phyloP scores from a whole-genome alignment of 2,888 invertebrate genomes.

The Dusona sp. region DNA sequence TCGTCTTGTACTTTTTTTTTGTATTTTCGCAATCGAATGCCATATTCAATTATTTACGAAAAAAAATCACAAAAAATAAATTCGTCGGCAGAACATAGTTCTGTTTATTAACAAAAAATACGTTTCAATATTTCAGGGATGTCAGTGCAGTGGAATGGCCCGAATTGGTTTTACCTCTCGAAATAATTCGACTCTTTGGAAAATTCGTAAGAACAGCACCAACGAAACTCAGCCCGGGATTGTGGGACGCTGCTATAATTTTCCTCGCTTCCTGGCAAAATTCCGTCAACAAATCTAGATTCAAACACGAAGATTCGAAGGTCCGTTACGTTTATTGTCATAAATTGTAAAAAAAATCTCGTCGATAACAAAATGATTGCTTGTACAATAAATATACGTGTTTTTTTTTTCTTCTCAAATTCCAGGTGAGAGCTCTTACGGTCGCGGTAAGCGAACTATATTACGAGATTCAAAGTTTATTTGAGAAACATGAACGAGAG shows the following conservation, averaged over 20 bases:
- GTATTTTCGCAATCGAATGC: not conserved
- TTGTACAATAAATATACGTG: not conserved
- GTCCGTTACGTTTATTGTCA: slow-evolving; percentile 80
- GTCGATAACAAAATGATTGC: not conserved
- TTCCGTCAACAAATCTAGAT: slow-evolving; percentile 84
- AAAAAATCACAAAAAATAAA: not conserved
- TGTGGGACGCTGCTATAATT: slow-evolving; percentile 92
- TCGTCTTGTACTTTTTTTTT: not conserved
- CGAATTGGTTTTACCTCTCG: slow-evolving; percentile 75
- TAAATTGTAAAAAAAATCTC: not conserved
- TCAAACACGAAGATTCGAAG: slow-evolving; percentile 85
- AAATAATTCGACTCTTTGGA: slow-evolving; percentile 78
- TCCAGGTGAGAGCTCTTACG: slow-evolving; percentile 81
- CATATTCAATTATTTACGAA: not conserved
- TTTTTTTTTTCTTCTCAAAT: slow-evolving; percentile 10
- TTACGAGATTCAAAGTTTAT: slow-evolving; percentile 84
- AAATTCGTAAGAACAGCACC: slow-evolving; percentile 75
- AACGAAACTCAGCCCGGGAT: slow-evolving; percentile 82
- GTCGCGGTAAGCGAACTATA: slow-evolving; percentile 86
- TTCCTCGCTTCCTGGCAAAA: slow-evolving; percentile 89
- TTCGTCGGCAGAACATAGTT: not conserved
- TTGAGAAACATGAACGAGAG: slow-evolving; percentile 81
- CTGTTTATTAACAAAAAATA: not conserved
- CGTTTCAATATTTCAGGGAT: slow-evolving; percentile 70
- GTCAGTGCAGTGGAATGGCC: slow-evolving; percentile 75